Conservation (phyloP, 1,140 invertebrate species). For the Idris sp. region DNA sequence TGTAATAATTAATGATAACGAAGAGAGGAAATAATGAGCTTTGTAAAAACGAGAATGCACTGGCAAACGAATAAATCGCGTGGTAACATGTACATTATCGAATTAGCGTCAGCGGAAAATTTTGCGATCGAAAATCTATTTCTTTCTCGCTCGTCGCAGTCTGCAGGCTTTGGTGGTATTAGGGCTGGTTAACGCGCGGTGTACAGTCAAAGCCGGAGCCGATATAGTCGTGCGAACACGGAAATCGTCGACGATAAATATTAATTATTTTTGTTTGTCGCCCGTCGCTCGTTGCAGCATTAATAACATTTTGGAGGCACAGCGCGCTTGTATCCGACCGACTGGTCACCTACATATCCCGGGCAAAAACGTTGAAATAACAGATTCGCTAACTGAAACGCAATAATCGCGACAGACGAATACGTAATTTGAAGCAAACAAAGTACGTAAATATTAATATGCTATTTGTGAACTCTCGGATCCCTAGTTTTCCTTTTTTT, state of each 20-base stretch:
- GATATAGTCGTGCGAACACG: slow-evolving; percentile 72
- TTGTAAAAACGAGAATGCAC: slow-evolving; percentile 66
- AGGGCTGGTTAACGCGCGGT: slow-evolving; percentile 53
- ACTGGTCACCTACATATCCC: slow-evolving; percentile 64
- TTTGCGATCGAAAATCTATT: slow-evolving; percentile 66
- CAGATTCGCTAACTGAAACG: slow-evolving; percentile 74
- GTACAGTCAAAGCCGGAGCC: slow-evolving; percentile 62
- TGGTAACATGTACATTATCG: slow-evolving; percentile 74
- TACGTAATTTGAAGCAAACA: slow-evolving; percentile 79
- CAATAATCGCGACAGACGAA: slow-evolving; percentile 77
- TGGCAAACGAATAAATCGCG: slow-evolving; percentile 70
- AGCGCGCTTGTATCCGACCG: slow-evolving; percentile 51
- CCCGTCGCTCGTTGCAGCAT: slow-evolving; percentile 74
- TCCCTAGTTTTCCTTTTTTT: background rate
- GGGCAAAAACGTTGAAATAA: slow-evolving; percentile 77
- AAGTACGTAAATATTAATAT: slow-evolving; percentile 78
- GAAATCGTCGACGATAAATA: slow-evolving; percentile 79
- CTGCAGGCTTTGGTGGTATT: slow-evolving; percentile 58
- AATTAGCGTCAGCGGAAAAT: slow-evolving; percentile 75
- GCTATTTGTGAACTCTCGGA: slow-evolving; percentile 67
- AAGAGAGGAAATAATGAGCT: slow-evolving; percentile 61
- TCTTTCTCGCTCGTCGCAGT: too few relatives aligned
- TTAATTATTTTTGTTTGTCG: slow-evolving; percentile 79
- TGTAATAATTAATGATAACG: slow-evolving; percentile 62
- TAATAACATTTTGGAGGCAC: slow-evolving; percentile 76